Evolutionary conservation across 2,113 vertebrate genomes (phyloP), one percentile per base, ranked within the genome.

Genomic region (Erythrocercus mccallii): DNA sequence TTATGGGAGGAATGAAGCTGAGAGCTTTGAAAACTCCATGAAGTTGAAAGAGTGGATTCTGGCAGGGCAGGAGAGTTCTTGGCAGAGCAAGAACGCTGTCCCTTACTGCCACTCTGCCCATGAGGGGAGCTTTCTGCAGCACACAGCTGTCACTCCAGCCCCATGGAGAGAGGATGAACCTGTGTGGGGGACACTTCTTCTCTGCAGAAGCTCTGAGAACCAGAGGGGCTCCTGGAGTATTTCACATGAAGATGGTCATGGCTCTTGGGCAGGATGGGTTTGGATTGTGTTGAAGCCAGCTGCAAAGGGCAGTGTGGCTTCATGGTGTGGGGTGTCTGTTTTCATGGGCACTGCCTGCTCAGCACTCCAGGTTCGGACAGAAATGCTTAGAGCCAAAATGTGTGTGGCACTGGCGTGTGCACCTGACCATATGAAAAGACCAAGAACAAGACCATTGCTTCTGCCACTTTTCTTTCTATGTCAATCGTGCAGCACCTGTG

Each of bases 321-420:
- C 0, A 0, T 56, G 45, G 45, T 0, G 0, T n/a, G 22, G 7
- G 2, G 5, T 37, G 30, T 45, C 48, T 1, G 2, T 27, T 92
- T 50, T 28, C 2, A 0, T 12, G 37, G 30, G 8, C 10, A 1
- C 15, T 47, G 38, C 28, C 37, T 73, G 37, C 64, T 78, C 3
- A 0, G 15, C 2, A 0, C 11, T 37, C n/a, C 16, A 24, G 20
- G 30, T 66, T 88, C 1, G 2, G 53, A 50, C 27, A 33, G 65
- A 61, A 86, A 14, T 68, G 30, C 62, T 77, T 40, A 28, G 33
- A 76, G 58, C 10, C 35, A 44, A 48, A 82, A 61, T 12, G 10
- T 16, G 10, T 35, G 38, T 44, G 58, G 23, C 9, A 6, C 38
- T 38, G 60, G 13, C 45, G 9, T 0, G 1, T 73, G 24, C 37